A percentile compares a stretch with the other conserved stretches of the same genome.
phyloP scores from a whole-genome alignment of 2,113 vertebrate species.

The Trogon surrucura region DNA sequence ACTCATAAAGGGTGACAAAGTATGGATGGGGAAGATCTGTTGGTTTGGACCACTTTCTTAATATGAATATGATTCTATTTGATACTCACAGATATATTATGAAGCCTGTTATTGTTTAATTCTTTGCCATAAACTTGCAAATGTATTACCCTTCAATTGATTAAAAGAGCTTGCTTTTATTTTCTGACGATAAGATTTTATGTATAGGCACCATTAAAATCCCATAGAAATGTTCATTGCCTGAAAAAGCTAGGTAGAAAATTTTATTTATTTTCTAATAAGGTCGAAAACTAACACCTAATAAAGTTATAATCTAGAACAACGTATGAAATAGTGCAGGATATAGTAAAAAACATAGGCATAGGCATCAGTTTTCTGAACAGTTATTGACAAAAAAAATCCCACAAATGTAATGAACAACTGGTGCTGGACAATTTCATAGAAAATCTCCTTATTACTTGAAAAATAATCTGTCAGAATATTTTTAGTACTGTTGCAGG shows the following conservation, averaged over 20 bases:
- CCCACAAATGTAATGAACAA: neutral
- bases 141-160: neutral
- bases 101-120: neutral
- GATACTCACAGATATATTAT: neutral
- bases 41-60: neutral
- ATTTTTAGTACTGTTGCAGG: neutral
- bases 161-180: neutral
- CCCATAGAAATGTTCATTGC: neutral
- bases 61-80: neutral
- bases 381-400: neutral
- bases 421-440: neutral
- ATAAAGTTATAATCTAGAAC: neutral
- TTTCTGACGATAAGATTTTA: neutral
- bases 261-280: neutral
- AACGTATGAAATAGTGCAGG: neutral
- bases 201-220: neutral
- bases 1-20: neutral
- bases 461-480: neutral
- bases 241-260: neutral
- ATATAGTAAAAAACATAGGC: neutral
- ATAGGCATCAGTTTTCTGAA: neutral
- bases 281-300: neutral
- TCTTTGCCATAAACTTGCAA: neutral
- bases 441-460: neutral
- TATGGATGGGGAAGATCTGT: neutral